Evolutionary conservation across 2,797 vertebrate species (phyloP).

Genomic region (Gobio occitaniae): DNA sequence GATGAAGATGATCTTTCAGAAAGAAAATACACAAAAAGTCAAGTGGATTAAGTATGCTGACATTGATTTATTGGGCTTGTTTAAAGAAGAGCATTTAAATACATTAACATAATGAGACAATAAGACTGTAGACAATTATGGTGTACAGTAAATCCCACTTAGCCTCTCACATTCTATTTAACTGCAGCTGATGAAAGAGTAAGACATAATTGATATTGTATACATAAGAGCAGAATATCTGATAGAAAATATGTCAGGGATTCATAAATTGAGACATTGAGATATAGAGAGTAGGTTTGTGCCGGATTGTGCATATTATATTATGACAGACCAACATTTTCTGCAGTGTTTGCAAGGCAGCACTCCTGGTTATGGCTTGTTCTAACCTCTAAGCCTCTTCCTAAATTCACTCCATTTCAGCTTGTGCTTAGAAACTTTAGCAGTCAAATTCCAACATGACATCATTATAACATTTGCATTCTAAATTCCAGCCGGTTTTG

Average conservation of each 20-base stretch:
- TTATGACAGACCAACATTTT: neutral
- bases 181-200: constrained; percentile 19
- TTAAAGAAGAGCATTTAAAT: constrained; percentile 30
- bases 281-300: neutral
- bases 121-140: neutral
- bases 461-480: neutral
- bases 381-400: neutral
- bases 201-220: neutral
- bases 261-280: neutral
- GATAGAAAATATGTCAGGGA: neutral
- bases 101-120: constrained; percentile 7
- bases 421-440: neutral
- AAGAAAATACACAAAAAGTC: neutral
- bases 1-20: neutral
- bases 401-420: neutral
- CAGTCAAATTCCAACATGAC: neutral
- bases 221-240: neutral
- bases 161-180: neutral
- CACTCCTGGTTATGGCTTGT: neutral
- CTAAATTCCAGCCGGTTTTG: neutral
- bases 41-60: constrained; percentile 48
- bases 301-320: neutral
- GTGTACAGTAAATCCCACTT: constrained; percentile 11
- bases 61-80: constrained; percentile 52
- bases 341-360: constrained; percentile 31